phyloP scores from a whole-genome alignment of 2,888 invertebrate species.

The Trissolcus japonicus region DNA sequence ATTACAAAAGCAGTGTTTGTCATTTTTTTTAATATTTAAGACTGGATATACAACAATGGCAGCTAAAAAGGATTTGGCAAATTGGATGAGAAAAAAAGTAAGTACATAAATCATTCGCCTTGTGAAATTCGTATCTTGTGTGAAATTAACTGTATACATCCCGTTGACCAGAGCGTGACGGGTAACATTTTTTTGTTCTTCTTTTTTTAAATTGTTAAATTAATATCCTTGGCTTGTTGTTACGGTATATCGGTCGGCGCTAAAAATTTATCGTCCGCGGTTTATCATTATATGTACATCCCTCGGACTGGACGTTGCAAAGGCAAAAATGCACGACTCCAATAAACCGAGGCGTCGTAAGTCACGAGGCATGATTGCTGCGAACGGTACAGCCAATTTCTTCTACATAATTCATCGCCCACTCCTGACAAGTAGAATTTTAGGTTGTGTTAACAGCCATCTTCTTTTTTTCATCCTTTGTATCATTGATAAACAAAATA shows the following conservation, averaged over 20 bases:
- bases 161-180: constrained; percentile 33
- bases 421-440: constrained; percentile 45
- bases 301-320: constrained; percentile 17
- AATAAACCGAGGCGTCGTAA: constrained; percentile 44
- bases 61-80: no score
- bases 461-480: constrained; percentile 11
- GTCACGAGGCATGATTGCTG: constrained; percentile 41
- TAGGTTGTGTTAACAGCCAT: constrained; percentile 38
- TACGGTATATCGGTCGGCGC: constrained; percentile 24
- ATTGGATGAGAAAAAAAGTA: no score
- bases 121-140: constrained; percentile 30
- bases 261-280: constrained; percentile 38
- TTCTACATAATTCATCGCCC: constrained; percentile 53
- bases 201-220: constrained; percentile 48
- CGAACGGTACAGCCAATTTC: constrained; percentile 46
- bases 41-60: no score
- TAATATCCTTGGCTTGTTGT: constrained; percentile 31
- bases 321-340: constrained; percentile 29
- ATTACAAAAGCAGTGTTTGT: no score
- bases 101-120: constrained; percentile 4
- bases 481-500: no score
- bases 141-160: constrained; percentile 46
- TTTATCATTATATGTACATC: constrained; percentile 47
- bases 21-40: no score
- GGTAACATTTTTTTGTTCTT: not conserved